Conservation (phyloP, 2,113 vertebrate species). For the Thermophis baileyi region DNA sequence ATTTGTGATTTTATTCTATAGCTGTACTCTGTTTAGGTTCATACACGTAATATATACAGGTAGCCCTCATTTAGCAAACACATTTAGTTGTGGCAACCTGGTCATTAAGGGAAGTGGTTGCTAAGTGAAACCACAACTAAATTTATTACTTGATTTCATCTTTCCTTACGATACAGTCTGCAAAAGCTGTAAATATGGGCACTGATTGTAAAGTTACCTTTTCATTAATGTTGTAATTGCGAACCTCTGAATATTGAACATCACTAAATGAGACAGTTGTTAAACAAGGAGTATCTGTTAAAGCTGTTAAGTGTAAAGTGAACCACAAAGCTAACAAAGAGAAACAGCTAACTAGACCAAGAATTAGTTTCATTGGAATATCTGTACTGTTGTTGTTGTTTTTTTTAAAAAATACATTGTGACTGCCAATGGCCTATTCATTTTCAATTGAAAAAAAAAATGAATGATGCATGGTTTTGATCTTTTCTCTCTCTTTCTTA, state of each 20-base stretch:
- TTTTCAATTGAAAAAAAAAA: not conserved
- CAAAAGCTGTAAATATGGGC: not conserved
- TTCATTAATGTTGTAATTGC: not conserved
- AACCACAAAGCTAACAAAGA: not conserved
- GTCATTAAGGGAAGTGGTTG: too few relatives aligned
- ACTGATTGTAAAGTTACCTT: not conserved
- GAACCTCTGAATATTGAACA: not conserved
- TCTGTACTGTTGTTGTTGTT: not conserved
- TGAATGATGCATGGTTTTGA: not conserved
- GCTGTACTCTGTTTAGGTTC: not conserved
- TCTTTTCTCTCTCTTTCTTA: not conserved
- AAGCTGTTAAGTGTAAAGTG: not conserved
- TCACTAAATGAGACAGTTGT: not conserved
- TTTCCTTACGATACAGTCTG: too few relatives aligned
- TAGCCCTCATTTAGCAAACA: too few relatives aligned
- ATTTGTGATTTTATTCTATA: not conserved
- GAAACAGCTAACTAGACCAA: not conserved
- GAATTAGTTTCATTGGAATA: not conserved
- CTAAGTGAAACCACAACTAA: too few relatives aligned
- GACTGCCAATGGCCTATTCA: not conserved
- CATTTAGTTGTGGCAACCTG: too few relatives aligned
- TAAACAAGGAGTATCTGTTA: not conserved
- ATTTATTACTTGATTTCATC: too few relatives aligned
- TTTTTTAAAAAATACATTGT: not conserved
- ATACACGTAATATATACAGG: too few relatives aligned